Evolutionary conservation across 2,888 invertebrate genomes (phyloP), one percentile per base, ranked within the genome.

Genomic region (Metellina segmentata): DNA sequence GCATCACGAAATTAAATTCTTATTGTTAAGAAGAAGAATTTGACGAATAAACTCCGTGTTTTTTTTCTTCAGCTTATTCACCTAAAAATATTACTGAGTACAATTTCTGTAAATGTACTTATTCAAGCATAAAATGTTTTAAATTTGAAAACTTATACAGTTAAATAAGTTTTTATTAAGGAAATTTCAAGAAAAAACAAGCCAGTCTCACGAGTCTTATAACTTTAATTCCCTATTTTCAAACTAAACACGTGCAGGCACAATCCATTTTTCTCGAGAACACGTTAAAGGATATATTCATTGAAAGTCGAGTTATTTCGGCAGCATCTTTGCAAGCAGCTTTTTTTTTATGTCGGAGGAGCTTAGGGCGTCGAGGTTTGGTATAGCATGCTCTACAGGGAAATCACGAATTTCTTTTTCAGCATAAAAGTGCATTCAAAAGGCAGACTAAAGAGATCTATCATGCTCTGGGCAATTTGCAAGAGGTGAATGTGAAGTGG

Each of bases 381-480:
- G 34, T 2, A 4, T 34, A 34, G 34, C 34, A 34, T 34, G 20
- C 9, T 79, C 53, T 20, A 19, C 6, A 16, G 79, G 53, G 79
- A 79, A 79, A 79, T 79, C 61, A 61, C 13, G 16, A 9, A 79
- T 61, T 79, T 79, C 20, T 79, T 79, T 78, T 16, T 20, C 79
- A 20, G 34, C 34, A 34, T 34, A 34, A 34, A 34, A 34, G 34
- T 34, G 34, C 1, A 34, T 34, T 34, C 34, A 53, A 13, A 7
- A 20, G 20, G 13, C 13, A 13, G 53, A 61, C 6, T 61, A 8
- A 8, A 79, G 61, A 61, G 61, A 16, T 61, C 61, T 61, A 61
- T 61, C 61, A 61, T 61, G 61, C 61, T 61, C 61, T 61, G 61
- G 61, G 61, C 61, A 61, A 61, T 61, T 61, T 61, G 61, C 11